Evolutionary conservation across 2,113 vertebrate genomes (phyloP), one percentile per base, ranked within the genome.

Genomic region (Scomber colias): DNA sequence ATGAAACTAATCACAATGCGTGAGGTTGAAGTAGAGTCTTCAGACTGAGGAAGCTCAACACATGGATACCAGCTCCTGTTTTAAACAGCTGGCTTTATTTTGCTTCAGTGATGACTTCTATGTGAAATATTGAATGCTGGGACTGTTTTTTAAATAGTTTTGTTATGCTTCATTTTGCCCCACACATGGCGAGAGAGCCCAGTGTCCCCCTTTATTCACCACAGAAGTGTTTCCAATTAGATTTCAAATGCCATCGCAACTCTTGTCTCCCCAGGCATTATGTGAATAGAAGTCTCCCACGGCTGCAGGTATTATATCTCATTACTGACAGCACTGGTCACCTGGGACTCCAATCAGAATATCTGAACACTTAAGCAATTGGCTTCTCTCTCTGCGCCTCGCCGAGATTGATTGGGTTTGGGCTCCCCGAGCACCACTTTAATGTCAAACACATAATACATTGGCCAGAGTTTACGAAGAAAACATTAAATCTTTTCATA

Each of bases 381-480:
- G 87, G 87, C 82, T 92, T 90, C 87, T 86, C 68, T 82, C 67
- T 44, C 48, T 61, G 72, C 53, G 79, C 56, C 69, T 64, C 75
- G 54, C 78, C 65, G 77, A 89, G 88, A 92, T 87, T 93, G 93
- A 95, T 91, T 94, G 72, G 75, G 81, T 90, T 89, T 88, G 75
- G 79, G 85, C 87, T 92, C 84, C 89, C 83, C 44, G 40, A 85
- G 86, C 90, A 72, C 86, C 79, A 71, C 89, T 94, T 92, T 92
- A 93, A 93, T 93, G 93, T 93, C 89, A 93, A 89, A 92, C 86
- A 90, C 86, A 87, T 87, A 90, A 93, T 90, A 75, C 87, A 84
- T 71, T 78, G 78, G 73, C 89, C 68, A 87, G 67, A 80, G 73
- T 86, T 92, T 79, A 83, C 54, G 68, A 71, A 59, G 75, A 83